Evolutionary conservation across 1,140 invertebrate species (phyloP), one percentile per base, ranked within the genome.

Genomic region (Pissodes strobi): DNA sequence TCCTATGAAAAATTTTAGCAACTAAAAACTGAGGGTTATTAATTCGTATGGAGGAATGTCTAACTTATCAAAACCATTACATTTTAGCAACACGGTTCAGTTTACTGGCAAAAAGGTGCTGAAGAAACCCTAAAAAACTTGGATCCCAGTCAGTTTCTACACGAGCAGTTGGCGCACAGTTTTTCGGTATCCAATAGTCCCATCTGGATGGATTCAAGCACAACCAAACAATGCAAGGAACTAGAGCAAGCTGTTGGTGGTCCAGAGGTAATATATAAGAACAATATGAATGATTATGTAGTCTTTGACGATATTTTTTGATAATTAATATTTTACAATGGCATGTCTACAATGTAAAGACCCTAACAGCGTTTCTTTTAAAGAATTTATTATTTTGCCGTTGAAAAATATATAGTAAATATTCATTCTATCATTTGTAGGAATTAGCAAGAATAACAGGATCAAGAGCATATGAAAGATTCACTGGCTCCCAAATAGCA

Each of bases 171-270:
- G 10, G 85, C 85, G 0, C 83, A 84, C 12, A 84, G 82, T 4
- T 98, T 98, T 79, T 87, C 90, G 10, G 70, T 93, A 1, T 77
- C 83, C 0, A 84, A 92, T 55, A 93, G 93, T n/a, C 96, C 96
- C 0, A 87, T 97, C 22, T 99, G 96, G 96, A 96, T 97, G 94
- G 95, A 98, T 79, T 90, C 90, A 0, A 95, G 92, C 66, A 98
- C 95, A 0, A 85, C 82, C 0, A 79, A 84, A 39, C 88, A 97
- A 69, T 98, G 95, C 76, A 76, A 81, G 39, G 78, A 87, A 56
- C 76, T 98, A 37, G 94, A 98, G 78, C 83, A 88, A 25, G 83
- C 83, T 39, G 83, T 94, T 15, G 94, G 94, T 19, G 93, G 94
- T 3, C 80, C 90, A 55, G 81, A 86, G 78, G 89, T 89, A 77